Evolutionary conservation across 1,140 invertebrate species (phyloP), one percentile per base, ranked within the genome.

Genomic region (Calliphora vicina): DNA sequence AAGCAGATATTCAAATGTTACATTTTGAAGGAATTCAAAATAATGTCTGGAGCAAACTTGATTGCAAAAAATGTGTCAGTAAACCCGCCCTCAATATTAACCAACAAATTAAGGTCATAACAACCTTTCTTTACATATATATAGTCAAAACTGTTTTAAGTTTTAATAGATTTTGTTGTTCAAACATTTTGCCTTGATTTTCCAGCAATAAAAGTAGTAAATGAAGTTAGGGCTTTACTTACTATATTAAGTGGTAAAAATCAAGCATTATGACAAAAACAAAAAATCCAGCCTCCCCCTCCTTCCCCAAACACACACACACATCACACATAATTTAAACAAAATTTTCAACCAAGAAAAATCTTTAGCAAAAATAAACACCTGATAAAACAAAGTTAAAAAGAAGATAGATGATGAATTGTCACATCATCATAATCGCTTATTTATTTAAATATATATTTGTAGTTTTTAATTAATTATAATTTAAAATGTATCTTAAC

Each of bases 61-160:
- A 35, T 35, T 35, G 35, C 4, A 2, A 35, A 35, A 35, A 35
- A 35, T 35, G 35, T 35, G 35, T 35, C 35, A 35, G 35, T 35
- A 35, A 35, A 5, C 35, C 35, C 35, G 10, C 35, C 35, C 5
- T 5, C 35, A 35, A 35, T 35, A 35, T 35, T 35, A 8, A 5
- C 10, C 10, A 35, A 35, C 4, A 35, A 35, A 35, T 50, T 50
- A 17, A 50, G 12, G 17, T 50, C 15, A 12, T 50, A 17, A n/a
- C n/a, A n/a, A 17, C 45, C 45, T 50, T 17, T 50, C 17, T 50
- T 50, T 35, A 35, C 35, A 35, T 35, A 35, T 35, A 10, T 50
- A 43, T 78, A 43, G 35, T 23, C 45, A 81, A 81, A 81, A 81
- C 80, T 81, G 80, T 81, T 81, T 81, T 81, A 81, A 81, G 80